Evolutionary conservation across 2,888 invertebrate genomes (phyloP), one percentile per base, ranked within the genome.

Genomic region (Metacarcinus magister): DNA sequence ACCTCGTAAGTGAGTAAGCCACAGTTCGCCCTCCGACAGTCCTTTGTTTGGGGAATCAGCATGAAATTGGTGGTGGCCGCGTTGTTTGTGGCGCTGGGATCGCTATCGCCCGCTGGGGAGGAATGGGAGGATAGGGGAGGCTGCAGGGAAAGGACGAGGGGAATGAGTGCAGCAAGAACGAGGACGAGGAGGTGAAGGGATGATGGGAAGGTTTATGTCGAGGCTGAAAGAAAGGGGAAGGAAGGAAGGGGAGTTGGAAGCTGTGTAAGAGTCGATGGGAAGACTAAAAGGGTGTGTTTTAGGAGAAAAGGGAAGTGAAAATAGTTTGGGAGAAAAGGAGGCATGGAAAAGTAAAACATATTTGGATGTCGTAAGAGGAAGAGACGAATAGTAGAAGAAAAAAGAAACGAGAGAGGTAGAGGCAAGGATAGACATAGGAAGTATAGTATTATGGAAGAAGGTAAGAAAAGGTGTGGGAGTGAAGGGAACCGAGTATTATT

Each of bases 1-100:
- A 82, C 82, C 82, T 82, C 82, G 10, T 82, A 82, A 91, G 91
- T 46, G 44, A 91, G 91, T 46, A n/a, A 0, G 44, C 91, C 28
- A 1, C 44, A n/a, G 46, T 23, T 19, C 89, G 48, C 54, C 54
- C 89, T 89, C 54, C 75, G 93, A 48, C 89, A 60, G 39, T n/a
- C 87, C 93, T 89, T 95, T 95, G 95, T 95, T 54, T 16, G 89
- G 54, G 39, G 95, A 95, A 95, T 95, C 93, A 82, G 43, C 92
- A 48, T 95, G 93, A 95, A 95, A 95, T 93, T 95, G 95, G 93
- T 93, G 93, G 75, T 54, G 10, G 82, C 92, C 44, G 92, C 28
- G 13, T n/a, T 44, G 44, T 82, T 13, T 23, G 23, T 60, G 60
- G 60, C 60, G 82, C 82, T 82, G 28, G 82, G 82, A 82, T 32